These are phyloP conservation scores for Haliaeetus vocifer DNA, from an alignment of 2,797 vertebrate genomes.

Conservation along the genomic window DNA sequence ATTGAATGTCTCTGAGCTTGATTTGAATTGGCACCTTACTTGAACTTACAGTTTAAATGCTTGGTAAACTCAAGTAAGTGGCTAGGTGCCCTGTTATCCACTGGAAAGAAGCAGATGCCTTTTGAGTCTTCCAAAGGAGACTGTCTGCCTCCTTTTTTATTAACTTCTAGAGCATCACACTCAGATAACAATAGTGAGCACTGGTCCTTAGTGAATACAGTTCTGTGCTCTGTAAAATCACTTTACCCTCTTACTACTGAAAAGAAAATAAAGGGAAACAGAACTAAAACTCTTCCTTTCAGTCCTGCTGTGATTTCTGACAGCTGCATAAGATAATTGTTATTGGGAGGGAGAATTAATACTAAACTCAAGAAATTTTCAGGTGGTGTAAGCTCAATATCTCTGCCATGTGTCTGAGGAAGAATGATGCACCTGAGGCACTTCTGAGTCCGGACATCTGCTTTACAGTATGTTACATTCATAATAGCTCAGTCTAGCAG, in stretches of 20 bases:
- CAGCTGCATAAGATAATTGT: constrained; percentile 29
- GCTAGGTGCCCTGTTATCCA: background rate
- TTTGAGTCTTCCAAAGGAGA: background rate
- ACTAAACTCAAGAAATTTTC: constrained; percentile 25
- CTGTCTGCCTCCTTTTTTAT: background rate
- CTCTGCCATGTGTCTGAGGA: constrained; percentile 10
- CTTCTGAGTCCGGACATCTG: constrained; percentile 38
- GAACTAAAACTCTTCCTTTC: constrained; percentile 9
- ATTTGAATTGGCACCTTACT: background rate
- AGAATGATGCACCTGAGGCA: constrained; percentile 55
- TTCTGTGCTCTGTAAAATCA: constrained; percentile 3
- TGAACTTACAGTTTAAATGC: background rate
- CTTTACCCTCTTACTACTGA: background rate
- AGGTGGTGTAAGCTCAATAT: constrained; percentile 5
- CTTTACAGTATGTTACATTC: constrained; percentile 29
- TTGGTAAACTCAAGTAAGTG: background rate
- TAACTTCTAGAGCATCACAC: background rate
- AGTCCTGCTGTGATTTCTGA: background rate
- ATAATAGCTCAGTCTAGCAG: constrained; percentile 13
- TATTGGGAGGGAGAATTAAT: background rate
- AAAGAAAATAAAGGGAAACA: constrained; percentile 17
- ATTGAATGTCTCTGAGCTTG: background rate
- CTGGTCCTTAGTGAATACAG: background rate
- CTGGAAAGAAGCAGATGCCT: background rate
- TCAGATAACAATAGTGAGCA: background rate